These are phyloP conservation scores for Helicorthomorpha holstii DNA, from an alignment of 1,140 invertebrate species.

Conservation along the genomic window DNA sequence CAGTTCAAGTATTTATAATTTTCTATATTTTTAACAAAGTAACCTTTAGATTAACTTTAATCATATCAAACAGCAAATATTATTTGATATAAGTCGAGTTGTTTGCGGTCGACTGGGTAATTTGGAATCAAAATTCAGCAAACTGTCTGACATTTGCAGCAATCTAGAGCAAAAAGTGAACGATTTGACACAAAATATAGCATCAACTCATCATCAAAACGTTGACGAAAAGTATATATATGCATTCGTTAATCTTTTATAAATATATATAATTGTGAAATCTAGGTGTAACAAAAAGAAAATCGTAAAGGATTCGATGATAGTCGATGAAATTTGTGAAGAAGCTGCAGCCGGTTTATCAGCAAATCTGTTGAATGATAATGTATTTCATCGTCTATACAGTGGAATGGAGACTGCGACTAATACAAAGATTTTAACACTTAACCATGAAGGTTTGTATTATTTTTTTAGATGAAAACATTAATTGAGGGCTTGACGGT, in stretches of 20 bases:
- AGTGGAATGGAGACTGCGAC: not conserved
- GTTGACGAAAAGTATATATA: conserved; percentile 7
- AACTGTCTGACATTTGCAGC: conserved; percentile 15
- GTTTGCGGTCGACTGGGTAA: conserved; percentile 24
- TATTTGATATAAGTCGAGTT: conserved; percentile 27
- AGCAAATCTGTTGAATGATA: conserved; percentile 21
- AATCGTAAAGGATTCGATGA: conserved; percentile 1
- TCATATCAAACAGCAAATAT: conserved; percentile 20
- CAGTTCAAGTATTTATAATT: not conserved
- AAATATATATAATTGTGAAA: conserved; percentile 9
- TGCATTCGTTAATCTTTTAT: conserved; percentile 22
- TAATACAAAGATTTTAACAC: conserved; percentile 18
- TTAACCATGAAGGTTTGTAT: conserved; percentile 26
- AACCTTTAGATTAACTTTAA: not conserved
- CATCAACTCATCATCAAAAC: not conserved
- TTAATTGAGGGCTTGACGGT: not conserved
- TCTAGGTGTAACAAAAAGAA: not conserved
- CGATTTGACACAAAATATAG: conserved; percentile 5
- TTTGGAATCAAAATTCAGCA: conserved; percentile 24
- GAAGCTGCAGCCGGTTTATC: conserved; percentile 16
- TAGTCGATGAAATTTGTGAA: not conserved
- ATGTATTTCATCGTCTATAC: not conserved
- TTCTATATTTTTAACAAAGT: not conserved
- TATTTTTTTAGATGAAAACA: not conserved
- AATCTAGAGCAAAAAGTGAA: conserved; percentile 24